Base-by-base conservation (phyloP, 2,113 vertebrate genomes). In the Eleginops maclovinus region DNA sequence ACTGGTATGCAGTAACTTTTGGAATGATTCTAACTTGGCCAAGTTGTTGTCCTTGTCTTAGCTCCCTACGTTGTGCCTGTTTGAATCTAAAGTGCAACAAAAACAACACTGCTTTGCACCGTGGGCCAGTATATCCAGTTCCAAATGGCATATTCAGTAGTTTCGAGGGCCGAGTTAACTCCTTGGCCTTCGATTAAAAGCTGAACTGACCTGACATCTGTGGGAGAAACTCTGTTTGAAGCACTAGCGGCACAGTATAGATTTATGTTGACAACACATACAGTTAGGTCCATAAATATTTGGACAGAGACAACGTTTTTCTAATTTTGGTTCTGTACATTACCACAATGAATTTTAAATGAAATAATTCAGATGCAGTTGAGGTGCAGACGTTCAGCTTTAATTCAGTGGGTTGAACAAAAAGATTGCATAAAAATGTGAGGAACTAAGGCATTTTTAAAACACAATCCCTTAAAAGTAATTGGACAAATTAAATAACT, bases 121-220 rank as follows among this genome's bases (percentile, higher is more conserved):
- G 58, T 56, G 17, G 84, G 84, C 82, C 77, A 75, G 76, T 86
- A 79, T 74, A 58, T 72, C 31, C 67, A 61, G 47, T 77, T 84
- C 85, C 74, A 84, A 87, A 90, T 79, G 79, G 83, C 83, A 89
- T 86, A 85, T 83, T 85, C 51, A 85, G 72, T 68, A 77, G 79
- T 55, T 60, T 51, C 46, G 43, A 54, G 58, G 50, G 58, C 14
- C 12, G 50, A 53, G 73, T 64, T 69, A 62, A 24, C 49, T 83
- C 50, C 51, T 43, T 58, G 53, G n/a, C 62, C 2, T 43, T 15
- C 51, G 53, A 66, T 67, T 65, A 68, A 68, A 26, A 72, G 72
- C 54, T 66, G 58, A 77, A 50, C 60, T 14, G 26, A 49, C 40
- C 62, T 79, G 19, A 58, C 7, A 51, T 76, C 46, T 71, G 58